Conservation (phyloP, 2,113 vertebrate species). For the Heptranchias perlo region DNA sequence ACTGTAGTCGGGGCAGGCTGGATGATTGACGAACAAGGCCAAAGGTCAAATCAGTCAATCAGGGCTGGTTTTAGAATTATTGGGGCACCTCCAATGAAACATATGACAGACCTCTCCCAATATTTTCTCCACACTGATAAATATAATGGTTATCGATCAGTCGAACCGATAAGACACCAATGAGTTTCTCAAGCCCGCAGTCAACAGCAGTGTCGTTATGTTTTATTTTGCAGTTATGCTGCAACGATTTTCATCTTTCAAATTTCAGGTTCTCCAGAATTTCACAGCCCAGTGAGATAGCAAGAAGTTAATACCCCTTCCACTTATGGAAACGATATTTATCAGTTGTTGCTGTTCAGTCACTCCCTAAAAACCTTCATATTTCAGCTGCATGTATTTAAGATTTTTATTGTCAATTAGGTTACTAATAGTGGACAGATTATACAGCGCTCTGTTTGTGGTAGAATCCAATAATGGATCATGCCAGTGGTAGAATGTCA, state of each 20-base stretch:
- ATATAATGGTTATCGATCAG: background rate
- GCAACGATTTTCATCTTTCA: background rate
- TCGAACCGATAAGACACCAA: background rate
- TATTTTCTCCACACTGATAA: background rate
- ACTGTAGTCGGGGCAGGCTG: background rate
- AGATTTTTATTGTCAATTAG: background rate
- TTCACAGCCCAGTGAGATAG: background rate
- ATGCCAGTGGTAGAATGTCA: background rate
- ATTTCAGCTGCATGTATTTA: background rate
- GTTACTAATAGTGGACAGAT: background rate
- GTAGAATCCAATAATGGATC: background rate
- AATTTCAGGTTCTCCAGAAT: background rate
- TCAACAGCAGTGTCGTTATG: background rate
- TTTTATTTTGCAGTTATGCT: background rate
- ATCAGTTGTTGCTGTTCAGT: background rate
- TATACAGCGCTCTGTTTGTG: background rate
- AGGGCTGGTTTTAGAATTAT: background rate
- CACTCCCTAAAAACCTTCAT: background rate
- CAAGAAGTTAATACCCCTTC: background rate
- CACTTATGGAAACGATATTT: background rate
- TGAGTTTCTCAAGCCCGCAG: background rate
- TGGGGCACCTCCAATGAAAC: background rate
- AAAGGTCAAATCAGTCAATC: slow-evolving; percentile 1
- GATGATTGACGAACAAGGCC: background rate
- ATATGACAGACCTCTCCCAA: background rate